Evolutionary conservation across 1,140 invertebrate genomes (phyloP), one percentile per base, ranked within the genome.

Genomic region (Drosophila pseudoananassae): DNA sequence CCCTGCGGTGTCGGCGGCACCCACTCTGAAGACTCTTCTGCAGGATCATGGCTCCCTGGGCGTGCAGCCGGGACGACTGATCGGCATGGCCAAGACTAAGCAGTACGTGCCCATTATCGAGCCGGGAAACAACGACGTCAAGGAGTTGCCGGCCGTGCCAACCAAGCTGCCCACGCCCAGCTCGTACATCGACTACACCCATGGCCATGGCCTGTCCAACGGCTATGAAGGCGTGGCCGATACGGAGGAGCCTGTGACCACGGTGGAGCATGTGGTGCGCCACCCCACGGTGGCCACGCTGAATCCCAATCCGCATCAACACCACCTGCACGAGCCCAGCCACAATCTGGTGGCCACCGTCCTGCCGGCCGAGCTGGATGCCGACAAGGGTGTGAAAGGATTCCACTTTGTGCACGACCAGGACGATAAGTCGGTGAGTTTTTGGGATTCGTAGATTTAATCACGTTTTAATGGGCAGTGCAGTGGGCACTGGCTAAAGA

Each of bases 51-150:
- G 68, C 2, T 50, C 76, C 2, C 47, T 88, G 17, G 70, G 79
- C 8, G 54, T 80, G 3, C 75, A 88, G 20, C 88, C 73, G 1
- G 88, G 88, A 5, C 74, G 88, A 0, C 64, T 87, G 2, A 84
- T 91, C 14, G 82, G 82, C 51, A 87, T 85, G 82, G 82, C 74
- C 51, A 85, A 85, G 23, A 74, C 79, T 8, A 91, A 91, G 29
- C 81, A 91, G 49, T 91, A 91, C 56, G 85, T 91, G 31, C 90
- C 90, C 10, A 91, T 91, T 38, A 78, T 91, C 10, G 90, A 91
- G 40, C 68, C 83, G 1, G 72, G 72, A 10, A 75, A 91, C 55
- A 77, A 83, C 27, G 81, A 74, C 40, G 78, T 87, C 2, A 88
- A 72, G 49, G 78, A 70, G 20, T 36, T 64, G 46, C 83, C 75